Conservation (phyloP, 64 coral and sea anemone genomes). For the Montipora foliosa region DNA sequence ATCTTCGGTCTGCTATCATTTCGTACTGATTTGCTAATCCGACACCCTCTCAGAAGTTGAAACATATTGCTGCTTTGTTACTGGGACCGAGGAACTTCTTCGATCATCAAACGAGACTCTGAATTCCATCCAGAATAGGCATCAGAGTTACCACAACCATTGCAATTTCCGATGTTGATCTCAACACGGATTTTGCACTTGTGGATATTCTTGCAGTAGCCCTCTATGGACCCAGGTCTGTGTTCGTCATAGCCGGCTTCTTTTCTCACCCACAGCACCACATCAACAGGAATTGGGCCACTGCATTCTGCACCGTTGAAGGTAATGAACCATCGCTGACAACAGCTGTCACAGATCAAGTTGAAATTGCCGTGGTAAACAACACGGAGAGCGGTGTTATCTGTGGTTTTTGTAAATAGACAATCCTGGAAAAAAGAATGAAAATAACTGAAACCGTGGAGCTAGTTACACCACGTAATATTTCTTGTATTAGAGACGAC, state of each 20-base stretch:
- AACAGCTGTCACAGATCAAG: neutral
- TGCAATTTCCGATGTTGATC: conserved; percentile 33
- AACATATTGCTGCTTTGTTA: neutral
- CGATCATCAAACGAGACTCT: conserved; percentile 33
- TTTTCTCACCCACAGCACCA: neutral
- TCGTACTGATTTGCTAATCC: no score
- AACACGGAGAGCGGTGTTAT: neutral
- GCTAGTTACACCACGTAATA: no score
- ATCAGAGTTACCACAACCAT: neutral
- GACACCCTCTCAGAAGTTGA: no score
- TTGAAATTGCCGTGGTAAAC: conserved; percentile 13
- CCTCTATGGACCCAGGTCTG: conserved; percentile 21
- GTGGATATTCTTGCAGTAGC: conserved; percentile 20
- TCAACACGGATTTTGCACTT: conserved; percentile 24
- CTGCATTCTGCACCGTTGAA: conserved; percentile 17
- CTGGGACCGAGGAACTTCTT: conserved; percentile 30
- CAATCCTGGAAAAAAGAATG: neutral
- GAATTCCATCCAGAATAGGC: neutral
- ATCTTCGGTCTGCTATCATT: no score
- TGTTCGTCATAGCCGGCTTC: neutral
- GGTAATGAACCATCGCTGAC: conserved; percentile 35
- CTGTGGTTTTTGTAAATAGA: neutral
- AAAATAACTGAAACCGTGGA: neutral
- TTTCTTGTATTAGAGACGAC: no score
- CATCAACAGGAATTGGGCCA: neutral